A percentile compares a stretch with the other conserved stretches of the same genome.
Evolutionary conservation across 2,113 vertebrate genomes (phyloP).

Genomic region (Tapirus terrestris): DNA sequence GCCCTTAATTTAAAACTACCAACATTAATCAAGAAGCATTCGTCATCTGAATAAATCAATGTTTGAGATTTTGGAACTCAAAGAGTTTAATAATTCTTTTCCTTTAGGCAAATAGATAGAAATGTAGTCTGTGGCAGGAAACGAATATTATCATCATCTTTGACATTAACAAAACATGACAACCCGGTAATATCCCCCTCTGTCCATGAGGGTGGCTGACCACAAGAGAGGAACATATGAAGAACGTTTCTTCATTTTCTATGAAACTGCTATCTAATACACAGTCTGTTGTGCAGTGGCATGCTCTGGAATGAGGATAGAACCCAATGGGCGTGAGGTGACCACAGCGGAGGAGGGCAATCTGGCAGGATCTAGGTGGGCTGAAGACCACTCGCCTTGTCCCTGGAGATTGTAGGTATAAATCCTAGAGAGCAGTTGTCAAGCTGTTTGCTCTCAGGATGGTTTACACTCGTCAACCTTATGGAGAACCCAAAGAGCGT

Average conservation of each 20-base stretch:
- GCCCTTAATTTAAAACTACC: not conserved
- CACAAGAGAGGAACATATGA: not conserved
- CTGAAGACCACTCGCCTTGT: fast-evolving
- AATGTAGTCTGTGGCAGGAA: not conserved
- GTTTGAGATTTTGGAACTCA: not conserved
- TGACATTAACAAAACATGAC: not conserved
- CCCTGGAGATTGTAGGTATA: fast-evolving
- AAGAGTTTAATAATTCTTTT: not conserved
- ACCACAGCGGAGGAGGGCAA: too few species aligned
- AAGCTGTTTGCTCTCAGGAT: not conserved
- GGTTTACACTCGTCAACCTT: not conserved
- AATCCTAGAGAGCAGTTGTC: not conserved
- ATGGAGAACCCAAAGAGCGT: not conserved
- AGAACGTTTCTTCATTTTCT: not conserved
- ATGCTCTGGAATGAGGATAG: not conserved
- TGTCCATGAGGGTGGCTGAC: not conserved
- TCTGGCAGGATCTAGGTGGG: not conserved
- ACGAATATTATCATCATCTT: not conserved
- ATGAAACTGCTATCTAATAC: not conserved
- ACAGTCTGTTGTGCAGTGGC: too few species aligned
- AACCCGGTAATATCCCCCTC: too few species aligned
- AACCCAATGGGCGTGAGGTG: fast-evolving
- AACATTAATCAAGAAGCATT: not conserved
- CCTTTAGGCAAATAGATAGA: not conserved
- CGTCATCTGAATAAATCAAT: not conserved